Base-by-base conservation (phyloP, 2,888 invertebrate genomes). In the Napeogenes inachia region DNA sequence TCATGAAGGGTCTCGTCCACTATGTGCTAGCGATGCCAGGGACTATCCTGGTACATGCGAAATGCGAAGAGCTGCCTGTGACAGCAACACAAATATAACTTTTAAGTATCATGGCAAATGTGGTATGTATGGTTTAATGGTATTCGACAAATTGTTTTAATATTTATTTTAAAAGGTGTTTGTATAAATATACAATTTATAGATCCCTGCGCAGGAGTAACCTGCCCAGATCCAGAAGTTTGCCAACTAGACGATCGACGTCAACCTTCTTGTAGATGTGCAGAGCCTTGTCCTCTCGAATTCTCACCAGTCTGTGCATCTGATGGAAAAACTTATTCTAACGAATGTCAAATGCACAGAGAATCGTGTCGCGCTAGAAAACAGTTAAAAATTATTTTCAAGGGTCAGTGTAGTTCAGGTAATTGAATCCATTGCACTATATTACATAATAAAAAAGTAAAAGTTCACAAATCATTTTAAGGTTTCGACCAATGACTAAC, bases 31-130 rank as follows among this genome's bases (percentile, higher is more conserved):
- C 76, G 96, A 98, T 87, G 96, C 95, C 8, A 90, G 93, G 67
- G 96, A 97, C 80, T 98, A 98, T 83, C 92, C 92, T 63, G 96
- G 95, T 78, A 94, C 95, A 72, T 98, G 98, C 89, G 95, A 96
- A 80, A 92, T 98, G 87, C 93, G 95, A 74, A 92, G 94, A 69
- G 93, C 94, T 57, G 95, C 97, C 12, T 98, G 98, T 86, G 92
- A 93, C 63, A 91, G 93, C 61, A 93, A 93, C 69, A 91, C 92
- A 67, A 95, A 95, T 80, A 94, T 97, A 74, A 94, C 94, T 57
- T 94, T 97, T 73, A 95, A 95, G 74, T 96, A 95, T 77, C 92
- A 92, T 70, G 97, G 97, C 64, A 95, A 95, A 87, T 98, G 98
- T 86, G 97, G 97, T 97, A 82, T 93, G 94, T 84, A 63, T 42